Base-by-base conservation (phyloP, 1,140 invertebrate species). In the Choristoneura fumiferana region DNA sequence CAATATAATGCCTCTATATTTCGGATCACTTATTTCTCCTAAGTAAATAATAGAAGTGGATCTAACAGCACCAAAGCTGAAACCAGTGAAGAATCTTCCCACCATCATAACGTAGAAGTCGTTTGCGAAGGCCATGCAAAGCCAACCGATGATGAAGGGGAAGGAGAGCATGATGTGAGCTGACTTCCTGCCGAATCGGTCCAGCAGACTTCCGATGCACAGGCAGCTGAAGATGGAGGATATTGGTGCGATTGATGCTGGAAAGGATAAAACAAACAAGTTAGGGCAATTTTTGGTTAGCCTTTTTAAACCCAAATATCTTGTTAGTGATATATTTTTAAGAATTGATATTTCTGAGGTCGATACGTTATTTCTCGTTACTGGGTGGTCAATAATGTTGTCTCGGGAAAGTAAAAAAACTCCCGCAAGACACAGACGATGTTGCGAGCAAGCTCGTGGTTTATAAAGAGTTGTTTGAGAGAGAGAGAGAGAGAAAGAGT, bases 31-130 rank as follows among this genome's bases (percentile, higher is more conserved):
- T 0, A 84, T 89, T 71, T 92, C 91, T n/a, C 85, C 84, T 1
- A 75, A n/a, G 36, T 83, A 87, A 0, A 91, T 82, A 0, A 85
- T 61, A 8, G 70, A 55, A 10, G 82, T 58, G 0, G 89, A 70
- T n/a, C 80, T 76, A 1, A 78, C 58, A 0, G 87, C 54, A 1
- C 90, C 89, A 8, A 67, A 62, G 38, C 78, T 76, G 0, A 91
- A 55, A 1, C 94, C 94, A 4, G 90, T 91, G 0, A 94, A 56
- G 37, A 93, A 81, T 64, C 94, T 88, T 3, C 93, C 93, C 8
- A 89, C 58, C 37, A 92, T 81, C 1, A 94, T 62, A 12, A 80
- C 68, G 0, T 58, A 18, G 10, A 90, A 57, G 61, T 78, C 74
- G 1, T 67, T 65, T 0, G 90, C 76, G 18, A 91, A 73, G 14